Percentiles rank a stretch among this genome's conserved stretches.
Conservation (phyloP, 92 coral and sea anemone genomes). For the Palythoa grandis region DNA sequence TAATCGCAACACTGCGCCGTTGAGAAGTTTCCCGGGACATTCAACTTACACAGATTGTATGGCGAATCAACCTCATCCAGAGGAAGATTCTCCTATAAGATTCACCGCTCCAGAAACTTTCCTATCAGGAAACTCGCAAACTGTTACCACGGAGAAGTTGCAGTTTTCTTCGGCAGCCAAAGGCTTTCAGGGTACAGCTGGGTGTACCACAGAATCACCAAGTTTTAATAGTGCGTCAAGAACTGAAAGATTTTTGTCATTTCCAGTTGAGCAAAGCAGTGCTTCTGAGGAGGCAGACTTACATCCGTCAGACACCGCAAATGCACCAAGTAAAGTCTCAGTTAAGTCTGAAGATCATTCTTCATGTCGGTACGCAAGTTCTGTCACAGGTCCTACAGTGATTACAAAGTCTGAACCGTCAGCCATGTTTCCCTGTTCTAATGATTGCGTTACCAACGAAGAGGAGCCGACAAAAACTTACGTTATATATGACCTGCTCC, state of each 20-base stretch:
- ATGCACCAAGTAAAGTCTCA: not conserved
- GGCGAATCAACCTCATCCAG: not conserved
- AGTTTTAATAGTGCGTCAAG: not conserved
- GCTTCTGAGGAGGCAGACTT: not conserved
- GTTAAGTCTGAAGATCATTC: not conserved
- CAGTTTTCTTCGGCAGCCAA: not conserved
- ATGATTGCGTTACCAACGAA: slow-evolving; percentile 1
- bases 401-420: not conserved
- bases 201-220: not conserved
- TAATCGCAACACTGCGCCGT: not conserved
- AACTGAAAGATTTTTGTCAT: not conserved
- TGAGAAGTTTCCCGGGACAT: not conserved
- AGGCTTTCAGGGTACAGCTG: not conserved
- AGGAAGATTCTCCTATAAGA: not conserved
- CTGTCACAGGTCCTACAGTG: not conserved
- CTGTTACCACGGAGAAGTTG: no score
- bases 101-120: not conserved
- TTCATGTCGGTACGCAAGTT: not conserved
- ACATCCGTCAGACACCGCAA: not conserved
- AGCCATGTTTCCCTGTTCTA: not conserved
- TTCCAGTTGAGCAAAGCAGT: not conserved
- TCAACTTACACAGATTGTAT: not conserved
- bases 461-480: not conserved
- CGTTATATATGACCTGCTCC: slow-evolving; percentile 30
- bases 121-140: slow-evolving; percentile 8